Base-by-base conservation (phyloP, 2,797 vertebrate species). In the Cossypha polioptera region DNA sequence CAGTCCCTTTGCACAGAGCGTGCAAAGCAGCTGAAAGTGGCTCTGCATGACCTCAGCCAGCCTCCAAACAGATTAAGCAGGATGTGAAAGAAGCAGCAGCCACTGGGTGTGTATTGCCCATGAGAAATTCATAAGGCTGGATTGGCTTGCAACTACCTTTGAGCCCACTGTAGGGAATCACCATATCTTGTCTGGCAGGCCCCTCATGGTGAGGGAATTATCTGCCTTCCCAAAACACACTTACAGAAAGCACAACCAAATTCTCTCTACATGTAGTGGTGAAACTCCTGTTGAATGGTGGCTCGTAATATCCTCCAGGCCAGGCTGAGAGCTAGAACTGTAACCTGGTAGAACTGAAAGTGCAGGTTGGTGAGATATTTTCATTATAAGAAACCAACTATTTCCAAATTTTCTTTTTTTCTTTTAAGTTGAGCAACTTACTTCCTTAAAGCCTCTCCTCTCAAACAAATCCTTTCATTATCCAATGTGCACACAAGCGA, bases 1-100 rank as follows among this genome's bases (percentile, higher is more conserved):
- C 5, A 62, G 81, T 88, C 94, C 78, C 89, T 78, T 92, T 90
- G 66, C 95, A 95, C 89, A 92, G 91, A 93, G 91, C 13, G 2
- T 94, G 91, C 90, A 80, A 92, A 91, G 85, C 72, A 88, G 66
- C 68, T 91, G 28, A 36, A 91, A 91, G 13, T 65, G 42, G 80
- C 87, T 94, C 89, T 91, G 89, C 78, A 48, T 88, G 81, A 93
- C 94, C 91, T 93, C 81, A 93, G 72, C 20, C 89, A 93, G 68
- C 88, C 86, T 91, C 86, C 81, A 73, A 92, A 77, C 61, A 94
- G 61, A 75, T 51, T 35, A 36, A 88, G 72, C 62, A 92, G 42
- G 47, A 59, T 57, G 38, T n/a, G 28, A 42, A 87, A 72, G 55
- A 48, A 91, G 40, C 1, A 87, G 77, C 61, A 87, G 35, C 20